These are phyloP conservation scores for Hippolais icterina DNA, from an alignment of 2,113 vertebrate genomes.

Conservation along the genomic window DNA sequence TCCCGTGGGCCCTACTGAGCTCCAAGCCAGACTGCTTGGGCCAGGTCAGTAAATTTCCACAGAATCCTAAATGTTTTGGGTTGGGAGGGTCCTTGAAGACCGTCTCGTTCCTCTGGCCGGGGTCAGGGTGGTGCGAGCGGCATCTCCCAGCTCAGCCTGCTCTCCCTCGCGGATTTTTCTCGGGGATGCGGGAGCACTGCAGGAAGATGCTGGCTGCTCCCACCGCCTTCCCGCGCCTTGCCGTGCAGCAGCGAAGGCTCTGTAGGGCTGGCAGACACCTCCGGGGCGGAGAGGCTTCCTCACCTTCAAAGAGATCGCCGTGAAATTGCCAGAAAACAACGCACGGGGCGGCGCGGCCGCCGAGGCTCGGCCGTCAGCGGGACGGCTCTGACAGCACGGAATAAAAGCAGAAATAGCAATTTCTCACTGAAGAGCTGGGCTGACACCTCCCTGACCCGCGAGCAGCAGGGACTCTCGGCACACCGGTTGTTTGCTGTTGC, in stretches of 20 bases:
- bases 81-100: background rate
- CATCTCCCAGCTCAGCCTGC: background rate
- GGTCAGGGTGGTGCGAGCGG: accelerated
- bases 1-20: accelerated
- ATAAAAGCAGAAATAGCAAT: background rate
- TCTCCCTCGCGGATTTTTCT: background rate
- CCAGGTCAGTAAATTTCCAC: accelerated
- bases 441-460: background rate
- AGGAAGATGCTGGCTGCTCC: background rate
- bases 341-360: background rate
- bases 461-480: background rate
- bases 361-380: background rate
- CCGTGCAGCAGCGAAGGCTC: background rate
- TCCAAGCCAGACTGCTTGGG: accelerated
- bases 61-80: background rate
- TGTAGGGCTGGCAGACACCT: background rate
- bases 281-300: background rate
- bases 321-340: background rate
- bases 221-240: background rate
- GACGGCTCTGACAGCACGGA: background rate
- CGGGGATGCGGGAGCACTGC: background rate
- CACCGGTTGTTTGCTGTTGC: conserved; percentile 9
- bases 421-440: background rate
- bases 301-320: background rate
- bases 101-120: accelerated